Percentiles rank a stretch among this genome's conserved stretches.
Evolutionary conservation across 2,888 invertebrate species (phyloP).

Genomic region (Parthenolecanium corni): DNA sequence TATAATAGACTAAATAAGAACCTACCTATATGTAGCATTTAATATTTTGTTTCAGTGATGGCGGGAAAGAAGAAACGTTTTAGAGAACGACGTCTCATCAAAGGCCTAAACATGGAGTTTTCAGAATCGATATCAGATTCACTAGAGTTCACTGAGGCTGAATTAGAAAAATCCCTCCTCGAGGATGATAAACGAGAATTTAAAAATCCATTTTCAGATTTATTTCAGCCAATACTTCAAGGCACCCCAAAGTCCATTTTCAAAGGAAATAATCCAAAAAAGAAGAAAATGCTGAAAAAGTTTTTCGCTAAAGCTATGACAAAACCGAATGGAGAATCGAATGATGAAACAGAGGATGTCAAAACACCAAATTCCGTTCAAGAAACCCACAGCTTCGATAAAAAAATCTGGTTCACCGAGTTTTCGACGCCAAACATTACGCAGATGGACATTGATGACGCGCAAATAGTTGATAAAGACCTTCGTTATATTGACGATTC

Average conservation of each 20-base stretch:
- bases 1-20: no score
- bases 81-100: constrained; percentile 84
- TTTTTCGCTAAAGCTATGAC: constrained; percentile 13
- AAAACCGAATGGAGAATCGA: background rate
- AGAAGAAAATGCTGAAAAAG: constrained; percentile 14
- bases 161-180: constrained; percentile 13
- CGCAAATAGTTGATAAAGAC: no score
- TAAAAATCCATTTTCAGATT: constrained; percentile 3
- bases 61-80: constrained; percentile 89
- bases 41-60: constrained; percentile 58
- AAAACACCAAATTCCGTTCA: constrained; percentile 13
- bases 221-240: constrained; percentile 19
- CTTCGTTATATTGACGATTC: no score
- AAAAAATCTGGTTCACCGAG: no score
- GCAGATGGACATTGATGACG: no score
- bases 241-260: constrained; percentile 11
- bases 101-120: constrained; percentile 72
- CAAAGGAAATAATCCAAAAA: no score
- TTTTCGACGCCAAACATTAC: no score
- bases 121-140: constrained; percentile 19
- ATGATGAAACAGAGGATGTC: constrained; percentile 11
- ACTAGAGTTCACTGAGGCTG: constrained; percentile 14
- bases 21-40: no score
- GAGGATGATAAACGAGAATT: constrained; percentile 12
- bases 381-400: no score